These are phyloP conservation scores for Tipula helvola DNA, from an alignment of 2,888 invertebrate species.

Conservation along the genomic window DNA sequence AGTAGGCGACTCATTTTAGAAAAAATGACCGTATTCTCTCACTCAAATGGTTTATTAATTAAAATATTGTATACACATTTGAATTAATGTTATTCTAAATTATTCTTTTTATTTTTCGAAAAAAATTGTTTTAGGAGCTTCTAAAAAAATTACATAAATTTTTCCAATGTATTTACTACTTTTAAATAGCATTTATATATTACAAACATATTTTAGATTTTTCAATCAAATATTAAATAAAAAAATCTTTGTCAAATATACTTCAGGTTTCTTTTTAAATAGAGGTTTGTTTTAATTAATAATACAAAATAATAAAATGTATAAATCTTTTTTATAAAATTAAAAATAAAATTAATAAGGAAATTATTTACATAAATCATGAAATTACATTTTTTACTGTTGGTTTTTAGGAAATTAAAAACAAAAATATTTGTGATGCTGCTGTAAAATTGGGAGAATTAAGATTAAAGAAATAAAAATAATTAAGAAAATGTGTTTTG, in stretches of 20 bases:
- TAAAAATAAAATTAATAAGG: not conserved
- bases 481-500: not conserved
- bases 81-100: not conserved
- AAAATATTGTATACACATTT: not conserved
- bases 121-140: not conserved
- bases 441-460: not conserved
- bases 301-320: not conserved
- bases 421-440: not conserved
- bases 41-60: not conserved
- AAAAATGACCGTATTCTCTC: too few relatives aligned
- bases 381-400: not conserved
- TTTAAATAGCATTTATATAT: not conserved
- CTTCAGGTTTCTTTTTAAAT: not conserved
- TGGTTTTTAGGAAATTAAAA: not conserved
- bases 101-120: not conserved
- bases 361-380: not conserved
- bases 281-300: not conserved
- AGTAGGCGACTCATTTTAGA: too few relatives aligned
- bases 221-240: not conserved
- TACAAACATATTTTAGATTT: not conserved
- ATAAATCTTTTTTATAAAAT: not conserved
- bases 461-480: not conserved
- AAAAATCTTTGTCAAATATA: not conserved
- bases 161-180: not conserved
- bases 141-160: not conserved